Conservation (phyloP, 2,797 vertebrate species). For the Mionectes olivaceus region DNA sequence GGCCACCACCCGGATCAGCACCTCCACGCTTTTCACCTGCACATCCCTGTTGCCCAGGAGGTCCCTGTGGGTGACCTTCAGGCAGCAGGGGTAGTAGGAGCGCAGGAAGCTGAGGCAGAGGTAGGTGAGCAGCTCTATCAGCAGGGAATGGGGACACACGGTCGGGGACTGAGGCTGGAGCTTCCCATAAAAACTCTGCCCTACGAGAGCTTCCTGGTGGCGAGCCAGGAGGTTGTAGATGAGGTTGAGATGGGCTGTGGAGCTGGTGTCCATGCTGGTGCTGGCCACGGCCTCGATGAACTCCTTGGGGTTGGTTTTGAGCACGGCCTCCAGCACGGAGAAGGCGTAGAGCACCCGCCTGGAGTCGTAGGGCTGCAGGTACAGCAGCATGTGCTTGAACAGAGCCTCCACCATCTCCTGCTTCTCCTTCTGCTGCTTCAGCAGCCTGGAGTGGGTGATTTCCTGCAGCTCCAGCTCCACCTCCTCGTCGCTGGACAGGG, state of each 20-base stretch:
- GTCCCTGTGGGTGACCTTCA: conserved; percentile 84
- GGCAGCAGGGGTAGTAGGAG: conserved; percentile 91
- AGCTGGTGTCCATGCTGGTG: conserved; percentile 92
- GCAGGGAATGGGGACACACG: conserved; percentile 81
- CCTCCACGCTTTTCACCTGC: conserved; percentile 94
- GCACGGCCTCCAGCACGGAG: conserved; percentile 89
- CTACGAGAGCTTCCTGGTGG: conserved; percentile 91
- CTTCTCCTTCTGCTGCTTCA: conserved; percentile 87
- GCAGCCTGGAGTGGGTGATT: conserved; percentile 81
- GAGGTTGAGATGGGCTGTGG: conserved; percentile 91
- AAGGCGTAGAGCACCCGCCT: conserved; percentile 90
- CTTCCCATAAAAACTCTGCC: conserved; percentile 89
- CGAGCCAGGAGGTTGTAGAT: conserved; percentile 94
- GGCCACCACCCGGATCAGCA: conserved; percentile 87
- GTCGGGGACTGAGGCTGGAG: conserved; percentile 82
- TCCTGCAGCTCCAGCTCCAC: conserved; percentile 89
- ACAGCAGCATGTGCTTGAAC: conserved; percentile 92
- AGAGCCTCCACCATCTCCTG: conserved; percentile 87
- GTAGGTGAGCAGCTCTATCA: conserved; percentile 91
- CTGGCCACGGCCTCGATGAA: conserved; percentile 89
- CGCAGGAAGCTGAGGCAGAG: conserved; percentile 92
- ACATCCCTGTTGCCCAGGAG: conserved; percentile 92
- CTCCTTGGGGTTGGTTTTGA: conserved; percentile 89
- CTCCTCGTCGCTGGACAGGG: conserved; percentile 94
- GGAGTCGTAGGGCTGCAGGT: conserved; percentile 89